These are phyloP conservation scores for Chaetodon trifasciatus DNA, from an alignment of 2,797 vertebrate species.

Conservation along the genomic window DNA sequence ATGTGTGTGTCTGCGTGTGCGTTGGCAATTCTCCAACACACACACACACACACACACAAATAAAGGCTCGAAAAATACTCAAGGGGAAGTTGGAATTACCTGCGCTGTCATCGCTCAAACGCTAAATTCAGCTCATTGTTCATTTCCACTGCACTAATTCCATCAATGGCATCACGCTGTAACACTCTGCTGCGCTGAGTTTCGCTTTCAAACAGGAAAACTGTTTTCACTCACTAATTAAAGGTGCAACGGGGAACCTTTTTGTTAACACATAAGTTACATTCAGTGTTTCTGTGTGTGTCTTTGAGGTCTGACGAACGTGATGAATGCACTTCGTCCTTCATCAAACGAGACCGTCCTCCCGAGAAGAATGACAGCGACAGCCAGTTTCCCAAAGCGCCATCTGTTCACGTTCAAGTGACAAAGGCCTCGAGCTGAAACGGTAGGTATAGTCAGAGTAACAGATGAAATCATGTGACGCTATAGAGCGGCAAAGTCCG, in stretches of 20 bases:
- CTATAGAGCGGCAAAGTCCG: rapidly evolving
- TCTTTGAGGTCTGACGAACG: neutral
- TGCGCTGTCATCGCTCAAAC: neutral
- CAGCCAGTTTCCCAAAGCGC: neutral
- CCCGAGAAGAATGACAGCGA: neutral
- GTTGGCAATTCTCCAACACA: neutral
- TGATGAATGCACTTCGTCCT: neutral
- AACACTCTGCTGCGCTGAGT: neutral
- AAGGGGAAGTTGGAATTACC: neutral
- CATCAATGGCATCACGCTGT: neutral
- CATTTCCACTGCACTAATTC: neutral
- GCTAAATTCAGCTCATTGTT: neutral
- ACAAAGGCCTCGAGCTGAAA: no score
- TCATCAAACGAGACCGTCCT: neutral
- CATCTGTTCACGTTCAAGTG: no score
- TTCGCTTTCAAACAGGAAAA: neutral
- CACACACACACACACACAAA: constrained; percentile 12
- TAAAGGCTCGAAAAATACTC: neutral
- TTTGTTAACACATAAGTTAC: neutral
- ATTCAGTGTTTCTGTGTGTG: neutral
- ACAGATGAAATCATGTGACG: neutral
- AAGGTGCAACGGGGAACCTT: neutral
- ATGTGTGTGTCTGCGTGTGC: no score
- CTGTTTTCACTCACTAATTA: neutral
- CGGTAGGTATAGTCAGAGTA: no score